Evolutionary conservation across 2,113 vertebrate species (phyloP), one percentile per base, ranked within the genome.

Genomic region (Lethenteron reissneri): DNA sequence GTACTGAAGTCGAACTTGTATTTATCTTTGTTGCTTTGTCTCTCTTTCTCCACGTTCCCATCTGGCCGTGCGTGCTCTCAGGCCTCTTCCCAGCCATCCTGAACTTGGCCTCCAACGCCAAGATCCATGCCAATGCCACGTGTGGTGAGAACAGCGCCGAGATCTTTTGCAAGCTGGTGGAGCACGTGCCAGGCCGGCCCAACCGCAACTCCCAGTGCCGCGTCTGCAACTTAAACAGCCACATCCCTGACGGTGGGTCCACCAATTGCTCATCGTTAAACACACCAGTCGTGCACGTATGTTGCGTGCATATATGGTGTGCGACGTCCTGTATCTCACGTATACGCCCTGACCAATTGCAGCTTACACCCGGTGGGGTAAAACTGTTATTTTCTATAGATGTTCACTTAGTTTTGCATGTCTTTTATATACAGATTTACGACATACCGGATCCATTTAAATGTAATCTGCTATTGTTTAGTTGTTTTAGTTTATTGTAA

Each of bases 131-230:
- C 76, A 97, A 99, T 0, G 94, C 92, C 1, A 97, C 92, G 1
- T 97, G 94, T 0, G 94, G 94, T 1, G 87, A 92, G 58, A 81
- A 81, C 8, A 81, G 82, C 25, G 85, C 87, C 0, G 90, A 97
- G 76, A 89, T 89, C 80, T 95, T 85, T 82, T 99, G 94, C 76
- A 97, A 97, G 58, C 83, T 97, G 13, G 94, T 99, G 60, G 94
- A 97, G 56, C 94, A 99, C 0, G 92, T 97, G 14, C 91, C 90
- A 0, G 87, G 90, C 1, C 78, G 84, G 3, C 86, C 81, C 0
- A 79, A 86, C 57, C 85, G 86, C 58, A 90, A 97, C 0, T 81
- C 89, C 0, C 92, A 99, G 77, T 96, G 92, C 75, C 80, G 86
- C 0, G 80, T 81, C 72, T 99, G 94, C 2, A 87, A 99, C 2